A percentile compares a stretch with the other conserved stretches of the same genome.
These are phyloP conservation scores for Synanthedon vespiformis DNA, from an alignment of 2,888 invertebrate genomes.

Conservation along the genomic window DNA sequence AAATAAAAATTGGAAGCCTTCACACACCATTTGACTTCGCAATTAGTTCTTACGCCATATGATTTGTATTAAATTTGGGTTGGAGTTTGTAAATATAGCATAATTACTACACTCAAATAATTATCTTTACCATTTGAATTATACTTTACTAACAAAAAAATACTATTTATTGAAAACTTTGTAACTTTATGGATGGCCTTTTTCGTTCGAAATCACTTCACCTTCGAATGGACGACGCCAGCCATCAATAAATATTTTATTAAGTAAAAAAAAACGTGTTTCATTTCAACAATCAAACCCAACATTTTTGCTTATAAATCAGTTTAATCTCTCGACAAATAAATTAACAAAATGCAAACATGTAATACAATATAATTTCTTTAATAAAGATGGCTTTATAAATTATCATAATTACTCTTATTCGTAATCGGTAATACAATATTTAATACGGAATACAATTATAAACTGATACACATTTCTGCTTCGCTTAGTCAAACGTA, in stretches of 20 bases:
- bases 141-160: not conserved
- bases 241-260: slow-evolving; percentile 35
- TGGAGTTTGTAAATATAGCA: slow-evolving; percentile 57
- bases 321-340: slow-evolving; percentile 67
- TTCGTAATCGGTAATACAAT: slow-evolving; percentile 30
- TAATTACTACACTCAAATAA: slow-evolving; percentile 24
- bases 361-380: slow-evolving; percentile 38
- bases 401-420: slow-evolving; percentile 43
- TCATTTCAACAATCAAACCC: not conserved
- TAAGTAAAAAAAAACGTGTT: not conserved
- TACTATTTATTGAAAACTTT: slow-evolving; percentile 4
- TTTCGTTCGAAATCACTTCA: slow-evolving; percentile 52
- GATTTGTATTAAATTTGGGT: slow-evolving; percentile 7
- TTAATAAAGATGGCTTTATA: slow-evolving; percentile 50
- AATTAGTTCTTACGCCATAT: not conserved
- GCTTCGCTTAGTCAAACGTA: slow-evolving; percentile 20
- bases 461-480: slow-evolving; percentile 18
- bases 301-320: slow-evolving; percentile 46
- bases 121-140: slow-evolving; percentile 26
- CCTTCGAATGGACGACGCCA: slow-evolving; percentile 62
- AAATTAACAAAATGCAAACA: slow-evolving; percentile 61
- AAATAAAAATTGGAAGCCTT: slow-evolving; percentile 3
- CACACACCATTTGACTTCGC: not conserved
- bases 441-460: slow-evolving; percentile 36
- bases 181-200: slow-evolving; percentile 49